These are phyloP conservation scores for Chionoecetes opilio DNA, from an alignment of 1,140 invertebrate genomes.

Conservation along the genomic window DNA sequence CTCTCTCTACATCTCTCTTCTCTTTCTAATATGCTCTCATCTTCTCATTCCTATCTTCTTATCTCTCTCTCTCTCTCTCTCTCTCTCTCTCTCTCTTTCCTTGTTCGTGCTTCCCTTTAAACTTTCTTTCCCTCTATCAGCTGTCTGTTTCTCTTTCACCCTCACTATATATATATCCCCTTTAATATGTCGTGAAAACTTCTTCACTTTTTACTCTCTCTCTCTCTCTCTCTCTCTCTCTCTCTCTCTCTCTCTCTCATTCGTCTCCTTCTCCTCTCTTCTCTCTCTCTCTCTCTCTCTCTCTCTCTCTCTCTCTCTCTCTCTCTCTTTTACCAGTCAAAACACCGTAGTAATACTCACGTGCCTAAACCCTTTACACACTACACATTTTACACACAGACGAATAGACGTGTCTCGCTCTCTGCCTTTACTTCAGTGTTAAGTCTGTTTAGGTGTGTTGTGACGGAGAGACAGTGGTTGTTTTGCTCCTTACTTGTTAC, in stretches of 20 bases:
- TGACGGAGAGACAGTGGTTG: too few species aligned
- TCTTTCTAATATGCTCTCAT: background rate
- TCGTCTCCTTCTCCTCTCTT: too few species aligned
- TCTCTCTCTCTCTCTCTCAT: conserved; percentile 54
- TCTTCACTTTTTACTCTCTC: background rate
- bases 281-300: conserved; percentile 14
- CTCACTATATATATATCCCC: conserved; percentile 22
- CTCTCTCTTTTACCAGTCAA: conserved; percentile 39
- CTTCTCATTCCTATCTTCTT: background rate
- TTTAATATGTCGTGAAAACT: background rate
- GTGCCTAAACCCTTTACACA: background rate
- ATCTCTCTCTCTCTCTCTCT: conserved; percentile 33
- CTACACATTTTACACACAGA: background rate
- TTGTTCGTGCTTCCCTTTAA: background rate
- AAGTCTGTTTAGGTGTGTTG: too few species aligned
- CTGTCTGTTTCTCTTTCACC: conserved; percentile 57
- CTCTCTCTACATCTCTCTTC: background rate
- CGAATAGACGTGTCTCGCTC: too few species aligned
- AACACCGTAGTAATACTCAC: background rate
- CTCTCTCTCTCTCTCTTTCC: conserved; percentile 30
- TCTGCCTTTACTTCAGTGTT: too few species aligned
- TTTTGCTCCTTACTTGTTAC: too few species aligned
- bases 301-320: conserved; percentile 49
- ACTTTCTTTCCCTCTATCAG: background rate
- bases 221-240: conserved; percentile 24